Evolutionary conservation across 2,797 vertebrate species (phyloP).

Genomic region (Hybognathus amarus): DNA sequence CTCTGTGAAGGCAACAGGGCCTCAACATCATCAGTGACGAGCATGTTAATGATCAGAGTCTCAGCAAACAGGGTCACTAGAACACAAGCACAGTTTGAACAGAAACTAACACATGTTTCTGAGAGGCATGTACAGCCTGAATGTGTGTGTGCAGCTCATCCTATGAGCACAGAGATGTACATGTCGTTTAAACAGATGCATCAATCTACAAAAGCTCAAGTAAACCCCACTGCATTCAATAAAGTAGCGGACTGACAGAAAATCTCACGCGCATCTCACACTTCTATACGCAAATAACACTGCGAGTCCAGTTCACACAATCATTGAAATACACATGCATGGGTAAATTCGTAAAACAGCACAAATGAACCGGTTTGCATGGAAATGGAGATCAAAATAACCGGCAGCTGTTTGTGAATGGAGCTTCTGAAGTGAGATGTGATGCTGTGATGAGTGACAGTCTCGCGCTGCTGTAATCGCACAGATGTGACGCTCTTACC

Average conservation of each 20-base stretch:
- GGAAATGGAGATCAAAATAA: background rate
- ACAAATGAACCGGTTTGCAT: background rate
- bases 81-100: background rate
- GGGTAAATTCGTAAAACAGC: no score
- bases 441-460: background rate
- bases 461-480: background rate
- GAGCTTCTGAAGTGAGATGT: background rate
- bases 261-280: background rate
- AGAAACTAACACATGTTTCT: background rate
- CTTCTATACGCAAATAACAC: background rate
- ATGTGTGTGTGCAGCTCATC: background rate
- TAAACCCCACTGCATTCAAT: background rate
- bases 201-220: no score
- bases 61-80: background rate
- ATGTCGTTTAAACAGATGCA: background rate
- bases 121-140: background rate
- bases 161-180: background rate
- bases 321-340: background rate
- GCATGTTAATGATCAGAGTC: slow-evolving; percentile 17
- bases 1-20: background rate
- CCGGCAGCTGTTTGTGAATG: background rate
- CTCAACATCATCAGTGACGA: background rate
- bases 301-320: no score
- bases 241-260: background rate
- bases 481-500: slow-evolving; percentile 64